phyloP scores from a whole-genome alignment of 2,888 invertebrate species.

The Euspilapteryx auroguttella region DNA sequence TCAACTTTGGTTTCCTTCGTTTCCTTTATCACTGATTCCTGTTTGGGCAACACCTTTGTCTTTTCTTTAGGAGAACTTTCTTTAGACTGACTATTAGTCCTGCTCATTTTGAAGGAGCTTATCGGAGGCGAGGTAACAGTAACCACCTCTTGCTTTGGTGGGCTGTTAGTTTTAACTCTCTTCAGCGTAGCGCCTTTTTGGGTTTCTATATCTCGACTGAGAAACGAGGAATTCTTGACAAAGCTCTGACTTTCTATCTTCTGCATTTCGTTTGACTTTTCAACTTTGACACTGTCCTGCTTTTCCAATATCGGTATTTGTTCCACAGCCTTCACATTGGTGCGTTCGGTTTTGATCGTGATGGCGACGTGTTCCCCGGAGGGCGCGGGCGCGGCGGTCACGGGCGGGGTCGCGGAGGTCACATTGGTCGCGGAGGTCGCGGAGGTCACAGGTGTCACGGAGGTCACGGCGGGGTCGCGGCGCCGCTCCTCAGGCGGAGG shows the following conservation, averaged over 20 bases:
- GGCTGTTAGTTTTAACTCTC: constrained; percentile 6
- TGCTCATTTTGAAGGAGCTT: constrained; percentile 8
- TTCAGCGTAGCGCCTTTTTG: constrained; percentile 14
- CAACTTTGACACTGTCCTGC: neutral
- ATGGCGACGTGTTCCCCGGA: constrained; percentile 12
- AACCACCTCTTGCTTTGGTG: constrained; percentile 8
- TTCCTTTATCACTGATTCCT: neutral
- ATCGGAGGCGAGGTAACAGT: constrained; percentile 11
- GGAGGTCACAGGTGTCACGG: too few relatives aligned
- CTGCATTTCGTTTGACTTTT: neutral
- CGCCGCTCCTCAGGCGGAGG: too few relatives aligned
- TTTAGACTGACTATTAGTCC: neutral
- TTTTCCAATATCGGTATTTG: neutral
- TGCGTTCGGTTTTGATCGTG: constrained; percentile 11
- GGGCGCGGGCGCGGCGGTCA: constrained; percentile 7
- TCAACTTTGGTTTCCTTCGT: neutral
- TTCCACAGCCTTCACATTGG: constrained; percentile 3
- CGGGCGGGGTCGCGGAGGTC: constrained; percentile 9
- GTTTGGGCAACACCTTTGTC: neutral
- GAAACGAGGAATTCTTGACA: constrained; percentile 32
- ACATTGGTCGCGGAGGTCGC: too few relatives aligned
- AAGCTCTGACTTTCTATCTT: constrained; percentile 14
- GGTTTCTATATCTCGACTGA: constrained; percentile 32
- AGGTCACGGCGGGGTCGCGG: constrained; percentile 11
- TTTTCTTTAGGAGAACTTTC: neutral